These are phyloP conservation scores for Jaculus jaculus DNA, from an alignment of 2,113 vertebrate genomes.

Conservation along the genomic window DNA sequence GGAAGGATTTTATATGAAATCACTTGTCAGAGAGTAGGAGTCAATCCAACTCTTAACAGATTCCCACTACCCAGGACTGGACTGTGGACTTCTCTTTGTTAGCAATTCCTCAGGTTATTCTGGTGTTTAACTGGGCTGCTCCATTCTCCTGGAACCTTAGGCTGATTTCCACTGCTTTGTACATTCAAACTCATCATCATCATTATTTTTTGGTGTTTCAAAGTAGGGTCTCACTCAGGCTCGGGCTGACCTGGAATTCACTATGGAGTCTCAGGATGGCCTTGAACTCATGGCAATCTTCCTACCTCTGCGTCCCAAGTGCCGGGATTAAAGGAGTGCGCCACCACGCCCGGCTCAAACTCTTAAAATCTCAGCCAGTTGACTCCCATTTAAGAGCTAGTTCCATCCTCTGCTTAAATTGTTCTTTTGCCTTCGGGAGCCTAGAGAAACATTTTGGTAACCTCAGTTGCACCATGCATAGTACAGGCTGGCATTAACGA, in stretches of 20 bases:
- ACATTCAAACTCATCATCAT: no score
- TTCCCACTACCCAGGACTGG: not conserved
- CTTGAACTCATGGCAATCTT: no score
- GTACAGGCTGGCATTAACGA: not conserved
- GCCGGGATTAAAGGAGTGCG: no score
- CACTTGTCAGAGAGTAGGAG: not conserved
- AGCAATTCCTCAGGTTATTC: not conserved
- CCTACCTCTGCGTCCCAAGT: no score
- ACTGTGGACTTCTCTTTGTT: not conserved
- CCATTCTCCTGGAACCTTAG: not conserved
- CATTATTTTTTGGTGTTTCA: no score
- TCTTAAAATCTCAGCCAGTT: not conserved
- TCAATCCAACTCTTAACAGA: not conserved
- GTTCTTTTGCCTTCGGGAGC: not conserved
- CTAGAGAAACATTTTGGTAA: not conserved
- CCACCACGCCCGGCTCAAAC: no score
- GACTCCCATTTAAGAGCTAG: not conserved
- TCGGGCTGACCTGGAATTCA: no score
- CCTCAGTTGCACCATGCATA: not conserved
- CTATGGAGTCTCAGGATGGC: no score
- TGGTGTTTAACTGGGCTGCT: not conserved
- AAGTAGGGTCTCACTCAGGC: no score
- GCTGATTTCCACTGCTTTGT: not conserved
- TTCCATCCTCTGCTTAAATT: not conserved
- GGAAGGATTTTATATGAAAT: slow-evolving; percentile 11